Percentiles rank a stretch among this genome's conserved stretches.
Conservation (phyloP, 1,140 invertebrate species). For the Lordiphosa mommai region DNA sequence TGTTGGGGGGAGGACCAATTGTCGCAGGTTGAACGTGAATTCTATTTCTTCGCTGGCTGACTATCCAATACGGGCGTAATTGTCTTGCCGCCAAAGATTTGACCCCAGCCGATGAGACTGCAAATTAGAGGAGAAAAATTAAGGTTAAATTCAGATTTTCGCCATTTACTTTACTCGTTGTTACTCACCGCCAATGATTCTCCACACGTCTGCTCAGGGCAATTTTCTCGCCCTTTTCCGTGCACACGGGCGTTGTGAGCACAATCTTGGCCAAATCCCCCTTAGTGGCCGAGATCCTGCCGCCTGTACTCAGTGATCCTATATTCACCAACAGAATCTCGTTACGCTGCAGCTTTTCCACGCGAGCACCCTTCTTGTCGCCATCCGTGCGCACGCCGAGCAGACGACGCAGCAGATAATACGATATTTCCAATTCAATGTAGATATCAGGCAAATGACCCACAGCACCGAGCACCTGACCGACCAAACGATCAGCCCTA, state of each 20-base stretch:
- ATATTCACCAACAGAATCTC: constrained; percentile 99
- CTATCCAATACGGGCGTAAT: constrained; percentile 71
- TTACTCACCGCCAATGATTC: constrained; percentile 96
- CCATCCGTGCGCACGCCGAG: constrained; percentile 99
- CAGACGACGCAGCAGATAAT: constrained; percentile 96
- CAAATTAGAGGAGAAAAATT: constrained; percentile 71
- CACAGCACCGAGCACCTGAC: constrained; percentile 98
- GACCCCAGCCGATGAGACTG: constrained; percentile 97
- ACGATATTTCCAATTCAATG: constrained; percentile 98
- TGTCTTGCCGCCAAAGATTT: constrained; percentile 92
- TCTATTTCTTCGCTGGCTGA: constrained; percentile 62
- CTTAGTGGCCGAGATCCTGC: constrained; percentile 96
- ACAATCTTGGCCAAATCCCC: constrained; percentile 99
- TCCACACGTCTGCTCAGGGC: constrained; percentile 98
- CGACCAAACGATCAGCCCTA: constrained; percentile 98
- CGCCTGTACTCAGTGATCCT: constrained; percentile 98
- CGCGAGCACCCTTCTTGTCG: constrained; percentile 99
- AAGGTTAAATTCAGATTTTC: neutral
- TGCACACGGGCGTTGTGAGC: constrained; percentile 98
- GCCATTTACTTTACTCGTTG: neutral
- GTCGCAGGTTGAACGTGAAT: constrained; percentile 10
- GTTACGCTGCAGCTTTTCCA: constrained; percentile 92
- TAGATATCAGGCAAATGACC: constrained; percentile 98
- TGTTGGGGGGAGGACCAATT: constrained; percentile 14
- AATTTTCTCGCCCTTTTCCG: constrained; percentile 99